phyloP scores from a whole-genome alignment of 2,888 invertebrate genomes.

The Arge pagana region DNA sequence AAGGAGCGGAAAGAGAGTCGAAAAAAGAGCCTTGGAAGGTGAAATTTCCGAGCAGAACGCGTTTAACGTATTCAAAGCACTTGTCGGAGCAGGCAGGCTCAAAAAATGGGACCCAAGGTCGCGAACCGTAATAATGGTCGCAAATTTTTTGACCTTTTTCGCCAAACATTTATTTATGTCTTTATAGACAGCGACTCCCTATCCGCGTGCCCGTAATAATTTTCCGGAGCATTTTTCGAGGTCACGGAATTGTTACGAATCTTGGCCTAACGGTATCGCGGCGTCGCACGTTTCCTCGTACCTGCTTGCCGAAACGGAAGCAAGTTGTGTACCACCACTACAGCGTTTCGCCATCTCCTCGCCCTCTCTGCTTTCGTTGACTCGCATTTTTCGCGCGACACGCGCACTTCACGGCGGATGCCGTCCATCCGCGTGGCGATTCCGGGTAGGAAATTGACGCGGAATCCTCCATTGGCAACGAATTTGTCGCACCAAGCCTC shows the following conservation, averaged over 20 bases:
- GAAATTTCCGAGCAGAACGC: neutral
- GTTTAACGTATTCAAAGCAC: conserved; percentile 10
- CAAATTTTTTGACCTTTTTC: conserved; percentile 34
- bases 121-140: conserved; percentile 39
- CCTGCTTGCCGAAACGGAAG: conserved; percentile 15
- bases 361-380: neutral
- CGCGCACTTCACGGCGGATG: too few species aligned
- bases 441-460: too few species aligned
- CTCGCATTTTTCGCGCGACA: too few species aligned
- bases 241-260: conserved; percentile 28
- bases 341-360: neutral
- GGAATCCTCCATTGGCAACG: too few species aligned
- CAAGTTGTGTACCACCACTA: conserved; percentile 5
- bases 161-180: conserved; percentile 37
- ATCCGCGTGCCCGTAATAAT: conserved; percentile 3
- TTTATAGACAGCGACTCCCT: conserved; percentile 35
- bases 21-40: neutral
- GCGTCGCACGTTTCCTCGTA: conserved; percentile 33
- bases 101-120: conserved; percentile 35
- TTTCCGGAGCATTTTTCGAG: conserved; percentile 28
- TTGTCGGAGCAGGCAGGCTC: neutral
- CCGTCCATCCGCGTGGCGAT: too few species aligned
- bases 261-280: conserved; percentile 37
- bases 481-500: too few species aligned
- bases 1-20: neutral